These are phyloP conservation scores for Mellilla xanthometata DNA, from an alignment of 2,888 invertebrate genomes.

Conservation along the genomic window DNA sequence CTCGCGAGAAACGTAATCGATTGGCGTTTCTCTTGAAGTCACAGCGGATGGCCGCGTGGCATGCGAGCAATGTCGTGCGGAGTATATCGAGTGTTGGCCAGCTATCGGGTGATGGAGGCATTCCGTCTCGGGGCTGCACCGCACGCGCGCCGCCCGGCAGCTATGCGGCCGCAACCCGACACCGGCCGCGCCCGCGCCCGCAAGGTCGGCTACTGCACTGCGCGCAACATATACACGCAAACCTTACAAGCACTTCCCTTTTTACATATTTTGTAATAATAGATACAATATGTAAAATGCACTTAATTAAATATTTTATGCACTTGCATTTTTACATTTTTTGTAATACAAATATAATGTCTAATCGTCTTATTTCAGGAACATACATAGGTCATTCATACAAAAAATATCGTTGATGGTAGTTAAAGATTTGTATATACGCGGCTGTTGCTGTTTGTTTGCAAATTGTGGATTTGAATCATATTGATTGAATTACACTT, in stretches of 20 bases:
- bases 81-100: constrained; percentile 66
- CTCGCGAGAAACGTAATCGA: constrained; percentile 37
- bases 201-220: constrained; percentile 80
- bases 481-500: no score
- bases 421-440: no score
- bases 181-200: constrained; percentile 50
- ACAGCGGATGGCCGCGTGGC: constrained; percentile 57
- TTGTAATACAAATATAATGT: no score
- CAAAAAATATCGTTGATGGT: no score
- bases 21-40: constrained; percentile 46
- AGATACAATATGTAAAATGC: no score
- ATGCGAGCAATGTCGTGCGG: constrained; percentile 61
- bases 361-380: no score
- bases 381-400: no score
- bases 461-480: no score
- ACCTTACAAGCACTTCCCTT: constrained; percentile 45
- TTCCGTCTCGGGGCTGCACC: constrained; percentile 71
- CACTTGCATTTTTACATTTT: no score
- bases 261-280: no score
- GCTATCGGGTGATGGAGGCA: constrained; percentile 72
- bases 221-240: constrained; percentile 38
- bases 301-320: no score
- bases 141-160: constrained; percentile 74
- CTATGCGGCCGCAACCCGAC: constrained; percentile 72
- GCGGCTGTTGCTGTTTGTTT: no score